Evolutionary conservation across 2,888 invertebrate species (phyloP).

Genomic region (Himalopsyche japonica): DNA sequence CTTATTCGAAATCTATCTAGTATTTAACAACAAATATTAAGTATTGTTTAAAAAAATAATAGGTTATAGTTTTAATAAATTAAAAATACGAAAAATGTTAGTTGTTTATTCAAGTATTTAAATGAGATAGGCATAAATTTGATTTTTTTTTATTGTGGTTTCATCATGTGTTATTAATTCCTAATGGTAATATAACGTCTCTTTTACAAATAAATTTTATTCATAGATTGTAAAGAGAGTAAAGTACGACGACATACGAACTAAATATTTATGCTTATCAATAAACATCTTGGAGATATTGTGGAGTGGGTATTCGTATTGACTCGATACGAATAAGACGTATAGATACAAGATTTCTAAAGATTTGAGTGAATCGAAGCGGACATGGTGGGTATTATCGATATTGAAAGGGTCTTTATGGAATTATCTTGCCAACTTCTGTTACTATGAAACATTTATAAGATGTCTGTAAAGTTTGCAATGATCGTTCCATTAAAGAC

Average conservation of each 20-base stretch:
- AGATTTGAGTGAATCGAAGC: constrained; percentile 36
- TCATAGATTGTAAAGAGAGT: not conserved
- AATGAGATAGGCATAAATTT: too few species aligned
- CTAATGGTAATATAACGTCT: too few species aligned
- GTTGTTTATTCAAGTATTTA: too few species aligned
- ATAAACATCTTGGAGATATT: constrained; percentile 22
- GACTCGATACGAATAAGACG: constrained; percentile 1
- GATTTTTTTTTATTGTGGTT: too few species aligned
- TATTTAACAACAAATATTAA: too few species aligned
- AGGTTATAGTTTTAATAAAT: too few species aligned
- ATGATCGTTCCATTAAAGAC: not conserved
- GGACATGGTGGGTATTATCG: constrained; percentile 27
- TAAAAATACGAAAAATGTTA: too few species aligned
- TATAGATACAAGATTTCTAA: constrained; percentile 13
- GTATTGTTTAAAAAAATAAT: too few species aligned
- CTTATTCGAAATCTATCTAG: too few species aligned
- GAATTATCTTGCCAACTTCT: constrained; percentile 33
- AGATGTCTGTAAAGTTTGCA: constrained; percentile 18
- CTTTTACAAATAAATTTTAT: too few species aligned
- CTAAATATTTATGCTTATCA: constrained; percentile 11
- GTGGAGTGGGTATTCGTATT: not conserved
- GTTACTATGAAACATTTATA: constrained; percentile 9
- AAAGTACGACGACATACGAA: not conserved
- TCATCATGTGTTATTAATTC: too few species aligned
- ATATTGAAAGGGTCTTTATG: constrained; percentile 33